Base-by-base conservation (phyloP, 2,888 invertebrate species). In the Meganola albula region DNA sequence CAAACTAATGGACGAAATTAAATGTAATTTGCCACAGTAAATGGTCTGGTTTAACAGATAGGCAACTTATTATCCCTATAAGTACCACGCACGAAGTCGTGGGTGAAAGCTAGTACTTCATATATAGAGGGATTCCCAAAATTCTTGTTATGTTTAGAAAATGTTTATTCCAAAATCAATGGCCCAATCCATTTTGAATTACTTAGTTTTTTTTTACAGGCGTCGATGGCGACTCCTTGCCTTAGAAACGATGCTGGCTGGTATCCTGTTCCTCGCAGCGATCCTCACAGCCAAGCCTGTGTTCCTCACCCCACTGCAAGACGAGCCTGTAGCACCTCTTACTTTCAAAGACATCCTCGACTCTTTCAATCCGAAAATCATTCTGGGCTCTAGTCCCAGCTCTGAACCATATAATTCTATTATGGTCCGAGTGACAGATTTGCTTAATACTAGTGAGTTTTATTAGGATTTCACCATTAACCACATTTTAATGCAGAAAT, bases 381-480 rank as follows among this genome's bases (percentile, higher is more conserved):
- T 77, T 1, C 16, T 83, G 0, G 80, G 80, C 3, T 83, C 60
- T 24, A 68, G 77, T 0, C 82, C 83, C 0, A 49, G 65, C 16
- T 9, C 3, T 0, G 24, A 38, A 0, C 67, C 74, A 0, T 74
- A 56, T 23, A 29, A 35, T 0, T 4, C 7, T 0, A 53, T 82
- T 12, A 82, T 82, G 77, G 14, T 24, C 0, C 48, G 46, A 21
- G 73, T 64, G 1, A 48, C 69, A 0, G 20, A 26, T 1, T 40
- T 68, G 3, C 44, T 83, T 24, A 29, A 48, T 1, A 52, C 52
- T 3, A 31, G 77, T 74, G 32, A 62, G 65, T 53, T n/a, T 10
- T 22, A 10, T 16, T n/a, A n/a, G 7, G 16, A 10, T 22, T 4
- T 22, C 2, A 3, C 10, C 9, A 20, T n/a, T 13, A 12, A n/a